Percentiles rank a stretch among this genome's conserved stretches.
Conservation (phyloP, 2,113 vertebrate genomes). For the Rana temporaria region DNA sequence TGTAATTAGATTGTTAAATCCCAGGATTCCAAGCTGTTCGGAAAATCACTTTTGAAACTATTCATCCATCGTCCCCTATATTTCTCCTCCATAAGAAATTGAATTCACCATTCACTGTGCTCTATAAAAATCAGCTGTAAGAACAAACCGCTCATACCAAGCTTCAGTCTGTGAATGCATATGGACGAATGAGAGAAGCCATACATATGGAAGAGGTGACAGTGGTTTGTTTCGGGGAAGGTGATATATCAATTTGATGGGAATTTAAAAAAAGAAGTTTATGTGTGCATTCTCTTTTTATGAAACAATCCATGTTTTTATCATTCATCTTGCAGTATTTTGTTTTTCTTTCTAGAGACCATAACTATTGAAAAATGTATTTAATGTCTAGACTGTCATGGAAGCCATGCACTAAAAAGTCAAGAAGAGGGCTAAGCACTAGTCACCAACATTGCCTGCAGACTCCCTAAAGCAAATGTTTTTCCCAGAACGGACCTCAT, state of each 20-base stretch:
- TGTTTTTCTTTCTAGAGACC: not conserved
- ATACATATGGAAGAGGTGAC: conserved; percentile 2
- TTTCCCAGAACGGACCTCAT: no score
- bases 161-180: conserved; percentile 49
- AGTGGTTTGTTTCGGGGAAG: not conserved
- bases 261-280: not conserved
- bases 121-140: conserved; percentile 56
- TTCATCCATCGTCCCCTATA: conserved; percentile 54
- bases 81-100: conserved; percentile 61
- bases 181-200: conserved; percentile 28
- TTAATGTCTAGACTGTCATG: no score
- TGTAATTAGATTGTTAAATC: conserved; percentile 62
- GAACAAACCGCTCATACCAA: conserved; percentile 52
- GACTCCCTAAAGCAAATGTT: no score
- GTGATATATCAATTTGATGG: conserved; percentile 12
- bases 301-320: not conserved
- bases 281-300: not conserved
- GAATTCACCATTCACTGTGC: conserved; percentile 59
- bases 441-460: no score
- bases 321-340: not conserved
- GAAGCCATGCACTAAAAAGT: no score
- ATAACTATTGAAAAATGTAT: not conserved
- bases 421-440: no score
- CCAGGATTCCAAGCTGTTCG: conserved; percentile 59
- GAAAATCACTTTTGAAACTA: conserved; percentile 62